phyloP scores from a whole-genome alignment of 2,797 vertebrate species.

The Chrosomus eos region DNA sequence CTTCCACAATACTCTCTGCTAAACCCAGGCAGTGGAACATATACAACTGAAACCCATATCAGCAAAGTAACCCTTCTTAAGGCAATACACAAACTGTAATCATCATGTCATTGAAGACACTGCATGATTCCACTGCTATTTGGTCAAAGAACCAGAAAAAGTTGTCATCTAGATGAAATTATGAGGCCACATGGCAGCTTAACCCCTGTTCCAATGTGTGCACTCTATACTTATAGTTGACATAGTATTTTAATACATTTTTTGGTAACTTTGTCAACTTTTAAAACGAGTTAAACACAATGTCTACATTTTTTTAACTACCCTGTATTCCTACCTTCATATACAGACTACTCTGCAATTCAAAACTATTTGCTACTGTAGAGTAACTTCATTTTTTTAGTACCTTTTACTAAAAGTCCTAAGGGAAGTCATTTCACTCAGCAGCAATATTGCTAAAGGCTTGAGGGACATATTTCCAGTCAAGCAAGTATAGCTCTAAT shows the following conservation, averaged over 20 bases:
- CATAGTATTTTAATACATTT: not conserved
- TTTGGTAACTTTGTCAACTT: not conserved
- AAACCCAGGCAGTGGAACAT: not conserved
- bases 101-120: not conserved
- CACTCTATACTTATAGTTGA: not conserved
- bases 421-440: slow-evolving; percentile 8
- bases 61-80: not conserved
- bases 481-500: slow-evolving; percentile 15
- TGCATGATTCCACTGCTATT: not conserved
- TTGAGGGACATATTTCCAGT: not conserved
- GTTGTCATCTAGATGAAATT: no score
- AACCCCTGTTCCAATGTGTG: not conserved
- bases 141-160: not conserved
- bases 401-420: not conserved
- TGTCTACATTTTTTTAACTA: not conserved
- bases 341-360: no score
- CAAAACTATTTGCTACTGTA: not conserved
- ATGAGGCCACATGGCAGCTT: not conserved
- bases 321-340: not conserved
- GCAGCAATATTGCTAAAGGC: not conserved
- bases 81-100: not conserved
- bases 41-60: not conserved
- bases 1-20: not conserved
- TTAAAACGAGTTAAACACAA: not conserved
- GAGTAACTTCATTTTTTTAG: not conserved